Conservation (phyloP, 64 coral and sea anemone species). For the Stichodactyla mertensii region DNA sequence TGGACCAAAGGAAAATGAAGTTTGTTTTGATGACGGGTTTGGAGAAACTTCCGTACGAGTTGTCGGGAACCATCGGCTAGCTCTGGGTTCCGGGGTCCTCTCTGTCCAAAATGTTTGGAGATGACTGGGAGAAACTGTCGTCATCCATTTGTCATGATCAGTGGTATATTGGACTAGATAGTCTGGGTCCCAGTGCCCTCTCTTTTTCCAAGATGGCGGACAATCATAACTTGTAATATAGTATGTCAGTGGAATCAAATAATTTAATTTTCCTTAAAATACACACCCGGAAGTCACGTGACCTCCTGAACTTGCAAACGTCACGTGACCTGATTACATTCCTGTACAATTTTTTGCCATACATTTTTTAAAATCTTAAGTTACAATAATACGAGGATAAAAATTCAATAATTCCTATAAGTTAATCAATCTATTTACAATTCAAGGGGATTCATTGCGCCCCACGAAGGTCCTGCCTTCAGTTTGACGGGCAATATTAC, state of each 20-base stretch:
- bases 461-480: conserved; percentile 91
- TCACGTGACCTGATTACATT: neutral
- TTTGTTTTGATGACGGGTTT: conserved; percentile 63
- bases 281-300: too few species aligned
- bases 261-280: too few species aligned
- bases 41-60: conserved; percentile 30
- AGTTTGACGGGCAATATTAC: conserved; percentile 83
- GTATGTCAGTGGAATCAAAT: too few species aligned
- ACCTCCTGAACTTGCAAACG: neutral
- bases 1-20: conserved; percentile 8
- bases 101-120: too few species aligned
- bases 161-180: too few species aligned
- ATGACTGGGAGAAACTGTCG: too few species aligned
- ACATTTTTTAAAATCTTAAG: neutral
- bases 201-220: too few species aligned
- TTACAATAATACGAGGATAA: neutral
- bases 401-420: neutral
- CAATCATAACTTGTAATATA: too few species aligned
- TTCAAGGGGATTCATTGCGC: conserved; percentile 75
- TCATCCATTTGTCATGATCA: too few species aligned
- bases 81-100: too few species aligned
- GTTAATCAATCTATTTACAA: conserved; percentile 23
- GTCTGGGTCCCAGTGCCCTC: too few species aligned
- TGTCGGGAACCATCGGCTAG: neutral
- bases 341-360: too few species aligned